Conservation (phyloP, 2,113 vertebrate genomes). For the Nannospalax galili region DNA sequence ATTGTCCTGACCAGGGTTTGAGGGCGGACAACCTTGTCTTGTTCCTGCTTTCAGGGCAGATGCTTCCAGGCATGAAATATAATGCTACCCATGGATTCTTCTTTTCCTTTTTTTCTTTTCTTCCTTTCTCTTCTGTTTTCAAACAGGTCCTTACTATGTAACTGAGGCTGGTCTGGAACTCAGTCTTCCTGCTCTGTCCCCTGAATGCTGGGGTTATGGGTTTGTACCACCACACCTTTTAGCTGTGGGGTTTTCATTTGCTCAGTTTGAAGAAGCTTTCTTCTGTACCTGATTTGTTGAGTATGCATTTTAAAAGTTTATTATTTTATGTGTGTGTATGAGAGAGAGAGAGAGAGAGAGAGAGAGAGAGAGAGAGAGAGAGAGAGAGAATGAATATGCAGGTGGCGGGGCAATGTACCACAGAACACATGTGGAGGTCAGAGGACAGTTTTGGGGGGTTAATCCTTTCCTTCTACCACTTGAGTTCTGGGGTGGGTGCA, state of each 20-base stretch:
- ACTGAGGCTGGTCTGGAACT: not conserved
- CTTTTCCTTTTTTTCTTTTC: not conserved
- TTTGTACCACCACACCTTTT: not conserved
- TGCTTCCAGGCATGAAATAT: not conserved
- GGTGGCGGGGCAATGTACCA: not conserved
- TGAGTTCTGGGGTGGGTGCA: not conserved
- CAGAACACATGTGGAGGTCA: not conserved
- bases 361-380: too few relatives aligned
- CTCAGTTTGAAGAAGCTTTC: not conserved
- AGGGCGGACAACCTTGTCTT: not conserved
- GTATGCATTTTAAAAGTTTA: not conserved
- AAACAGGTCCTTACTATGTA: not conserved
- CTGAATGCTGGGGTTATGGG: not conserved
- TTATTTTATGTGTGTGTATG: not conserved
- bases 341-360: too few relatives aligned
- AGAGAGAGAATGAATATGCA: too few relatives aligned
- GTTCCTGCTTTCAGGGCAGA: not conserved
- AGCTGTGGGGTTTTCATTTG: not conserved
- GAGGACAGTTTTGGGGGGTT: not conserved
- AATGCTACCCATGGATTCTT: not conserved
- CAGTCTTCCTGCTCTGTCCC: not conserved
- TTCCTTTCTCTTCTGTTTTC: not conserved
- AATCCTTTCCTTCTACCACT: not conserved
- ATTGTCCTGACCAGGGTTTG: too few relatives aligned
- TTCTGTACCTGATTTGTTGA: not conserved